phyloP scores from a whole-genome alignment of 1,140 invertebrate genomes.

The Tyrophagus putrescentiae region DNA sequence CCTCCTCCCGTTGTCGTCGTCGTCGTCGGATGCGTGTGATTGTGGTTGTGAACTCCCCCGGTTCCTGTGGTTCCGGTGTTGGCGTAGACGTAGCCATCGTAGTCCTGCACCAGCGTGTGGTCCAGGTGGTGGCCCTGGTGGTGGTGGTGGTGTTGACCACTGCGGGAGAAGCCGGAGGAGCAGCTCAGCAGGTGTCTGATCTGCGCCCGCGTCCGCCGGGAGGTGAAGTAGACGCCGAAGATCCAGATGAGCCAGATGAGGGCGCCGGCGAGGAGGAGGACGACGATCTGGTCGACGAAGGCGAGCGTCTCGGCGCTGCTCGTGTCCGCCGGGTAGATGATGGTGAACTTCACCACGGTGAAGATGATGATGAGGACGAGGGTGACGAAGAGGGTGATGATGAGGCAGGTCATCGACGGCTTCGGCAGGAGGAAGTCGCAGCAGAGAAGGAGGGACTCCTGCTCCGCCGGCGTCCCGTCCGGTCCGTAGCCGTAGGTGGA shows the following conservation, averaged over 20 bases:
- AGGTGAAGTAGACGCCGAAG: slow-evolving; percentile 10
- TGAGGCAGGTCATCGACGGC: background rate
- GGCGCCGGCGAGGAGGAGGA: background rate
- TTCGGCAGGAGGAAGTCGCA: slow-evolving; percentile 7
- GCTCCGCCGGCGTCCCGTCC: no score
- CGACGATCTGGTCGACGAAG: background rate
- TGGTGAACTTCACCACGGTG: background rate
- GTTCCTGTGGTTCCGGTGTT: background rate
- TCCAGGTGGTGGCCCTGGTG: background rate
- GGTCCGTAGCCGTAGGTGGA: no score
- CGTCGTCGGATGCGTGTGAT: background rate
- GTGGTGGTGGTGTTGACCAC: background rate
- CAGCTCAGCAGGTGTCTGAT: background rate
- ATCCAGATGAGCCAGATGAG: background rate
- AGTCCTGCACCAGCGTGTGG: background rate
- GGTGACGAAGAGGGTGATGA: background rate
- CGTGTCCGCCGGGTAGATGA: background rate
- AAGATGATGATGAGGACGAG: background rate
- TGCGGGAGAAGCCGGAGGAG: background rate
- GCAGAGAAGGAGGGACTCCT: slow-evolving; percentile 5
- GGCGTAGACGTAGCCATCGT: background rate
- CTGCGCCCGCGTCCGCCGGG: background rate
- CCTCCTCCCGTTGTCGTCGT: background rate
- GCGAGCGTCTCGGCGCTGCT: background rate
- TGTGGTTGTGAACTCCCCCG: background rate